Evolutionary conservation across 2,888 invertebrate genomes (phyloP).

Genomic region (Cataglyphis rosenhaueri): DNA sequence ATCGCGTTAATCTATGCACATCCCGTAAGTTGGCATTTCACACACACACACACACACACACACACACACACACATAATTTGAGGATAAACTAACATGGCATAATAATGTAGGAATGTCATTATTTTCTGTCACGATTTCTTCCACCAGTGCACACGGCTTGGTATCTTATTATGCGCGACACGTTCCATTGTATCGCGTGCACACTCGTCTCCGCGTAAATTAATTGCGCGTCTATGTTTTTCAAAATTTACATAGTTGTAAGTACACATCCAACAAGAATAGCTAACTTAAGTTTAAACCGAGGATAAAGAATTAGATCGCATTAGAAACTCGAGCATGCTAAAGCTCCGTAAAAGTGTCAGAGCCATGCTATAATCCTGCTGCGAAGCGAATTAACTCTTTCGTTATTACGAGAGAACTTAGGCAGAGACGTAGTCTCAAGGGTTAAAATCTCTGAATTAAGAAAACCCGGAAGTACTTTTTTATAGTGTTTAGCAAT

Average conservation of each 20-base stretch:
- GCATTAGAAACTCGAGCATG: background rate
- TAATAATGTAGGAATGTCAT: constrained; percentile 5
- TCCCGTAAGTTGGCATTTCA: background rate
- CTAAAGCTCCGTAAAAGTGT: background rate
- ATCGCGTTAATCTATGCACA: background rate
- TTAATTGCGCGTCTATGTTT: constrained; percentile 22
- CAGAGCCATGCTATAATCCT: background rate
- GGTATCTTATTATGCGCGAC: background rate
- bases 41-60: no score
- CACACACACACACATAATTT: background rate
- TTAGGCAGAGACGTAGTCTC: background rate
- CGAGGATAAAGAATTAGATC: background rate
- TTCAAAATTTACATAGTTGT: background rate
- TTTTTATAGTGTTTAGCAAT: background rate
- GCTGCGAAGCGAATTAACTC: background rate
- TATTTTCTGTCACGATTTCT: constrained; percentile 33
- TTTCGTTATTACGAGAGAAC: background rate
- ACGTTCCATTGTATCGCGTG: background rate
- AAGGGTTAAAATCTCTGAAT: background rate
- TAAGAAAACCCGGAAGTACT: background rate
- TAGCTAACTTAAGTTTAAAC: background rate
- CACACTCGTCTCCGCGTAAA: background rate
- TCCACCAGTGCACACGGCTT: background rate
- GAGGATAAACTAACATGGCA: background rate
- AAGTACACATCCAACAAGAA: background rate